phyloP scores from a whole-genome alignment of 2,888 invertebrate species.

The Cephalotes varians region DNA sequence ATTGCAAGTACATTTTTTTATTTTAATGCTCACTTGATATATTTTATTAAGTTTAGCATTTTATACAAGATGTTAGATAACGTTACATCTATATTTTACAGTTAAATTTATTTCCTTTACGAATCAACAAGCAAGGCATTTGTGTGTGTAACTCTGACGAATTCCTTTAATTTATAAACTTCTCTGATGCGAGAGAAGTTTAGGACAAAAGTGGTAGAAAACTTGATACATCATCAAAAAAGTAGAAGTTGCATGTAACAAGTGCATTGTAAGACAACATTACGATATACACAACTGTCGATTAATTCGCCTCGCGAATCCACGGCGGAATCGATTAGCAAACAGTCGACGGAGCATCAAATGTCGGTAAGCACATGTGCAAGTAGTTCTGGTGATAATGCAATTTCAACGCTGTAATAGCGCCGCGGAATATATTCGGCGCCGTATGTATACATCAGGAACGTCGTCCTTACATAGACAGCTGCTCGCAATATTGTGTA shows the following conservation, averaged over 20 bases:
- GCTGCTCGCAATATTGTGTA: slow-evolving; percentile 22
- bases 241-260: neutral
- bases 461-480: slow-evolving; percentile 45
- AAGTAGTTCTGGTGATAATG: slow-evolving; percentile 43
- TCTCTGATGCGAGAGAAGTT: neutral
- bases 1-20: too few species aligned
- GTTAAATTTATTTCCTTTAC: neutral
- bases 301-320: slow-evolving; percentile 45
- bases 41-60: neutral
- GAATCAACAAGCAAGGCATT: neutral
- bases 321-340: slow-evolving; percentile 45
- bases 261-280: neutral
- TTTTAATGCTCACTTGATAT: too few species aligned
- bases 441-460: slow-evolving; percentile 23
- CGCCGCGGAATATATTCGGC: slow-evolving; percentile 37
- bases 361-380: slow-evolving; percentile 45
- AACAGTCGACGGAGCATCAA: slow-evolving; percentile 47
- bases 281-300: slow-evolving; percentile 4
- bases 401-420: slow-evolving; percentile 50
- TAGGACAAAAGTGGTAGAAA: slow-evolving; percentile 4
- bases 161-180: neutral
- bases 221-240: neutral
- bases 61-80: neutral
- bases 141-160: neutral
- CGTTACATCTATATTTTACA: neutral